A percentile compares a stretch with the other conserved stretches of the same genome.
Conservation (phyloP, 2,113 vertebrate species). For the Sinocyclocheilus anshuiensis region DNA sequence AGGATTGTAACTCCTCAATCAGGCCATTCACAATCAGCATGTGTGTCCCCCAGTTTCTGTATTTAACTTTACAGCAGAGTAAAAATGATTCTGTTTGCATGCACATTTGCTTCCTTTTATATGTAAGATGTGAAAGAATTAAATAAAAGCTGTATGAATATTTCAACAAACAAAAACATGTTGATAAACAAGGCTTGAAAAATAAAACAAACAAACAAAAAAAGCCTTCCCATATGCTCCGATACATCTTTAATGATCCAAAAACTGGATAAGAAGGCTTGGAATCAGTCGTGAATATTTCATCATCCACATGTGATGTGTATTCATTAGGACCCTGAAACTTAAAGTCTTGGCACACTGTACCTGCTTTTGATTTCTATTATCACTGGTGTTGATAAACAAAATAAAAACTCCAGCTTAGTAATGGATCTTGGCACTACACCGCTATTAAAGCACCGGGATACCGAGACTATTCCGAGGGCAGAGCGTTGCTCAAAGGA, state of each 20-base stretch:
- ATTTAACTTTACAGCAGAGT: constrained; percentile 80
- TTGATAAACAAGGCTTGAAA: constrained; percentile 83
- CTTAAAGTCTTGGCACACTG: constrained; percentile 71
- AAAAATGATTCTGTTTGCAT: constrained; percentile 81
- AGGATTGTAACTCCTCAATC: constrained; percentile 71
- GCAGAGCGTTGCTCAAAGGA: constrained; percentile 41
- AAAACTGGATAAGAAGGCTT: constrained; percentile 82
- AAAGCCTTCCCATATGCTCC: constrained; percentile 81
- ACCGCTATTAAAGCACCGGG: constrained; percentile 57
- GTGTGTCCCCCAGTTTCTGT: constrained; percentile 70
- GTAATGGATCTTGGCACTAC: constrained; percentile 63
- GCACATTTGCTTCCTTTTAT: constrained; percentile 81
- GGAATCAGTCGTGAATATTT: constrained; percentile 83
- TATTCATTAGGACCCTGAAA: constrained; percentile 75
- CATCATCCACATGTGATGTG: constrained; percentile 82
- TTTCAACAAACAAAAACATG: constrained; percentile 84
- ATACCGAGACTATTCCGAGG: constrained; percentile 49
- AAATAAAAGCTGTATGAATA: constrained; percentile 83
- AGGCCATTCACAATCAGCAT: constrained; percentile 79
- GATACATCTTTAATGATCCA: constrained; percentile 85
- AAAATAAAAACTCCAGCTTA: constrained; percentile 73
- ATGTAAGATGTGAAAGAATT: constrained; percentile 86
- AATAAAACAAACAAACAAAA: constrained; percentile 76
- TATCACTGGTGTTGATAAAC: constrained; percentile 76
- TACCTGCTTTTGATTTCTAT: constrained; percentile 79